Base-by-base conservation (phyloP, 2,113 vertebrate genomes). In the Alces alces region DNA sequence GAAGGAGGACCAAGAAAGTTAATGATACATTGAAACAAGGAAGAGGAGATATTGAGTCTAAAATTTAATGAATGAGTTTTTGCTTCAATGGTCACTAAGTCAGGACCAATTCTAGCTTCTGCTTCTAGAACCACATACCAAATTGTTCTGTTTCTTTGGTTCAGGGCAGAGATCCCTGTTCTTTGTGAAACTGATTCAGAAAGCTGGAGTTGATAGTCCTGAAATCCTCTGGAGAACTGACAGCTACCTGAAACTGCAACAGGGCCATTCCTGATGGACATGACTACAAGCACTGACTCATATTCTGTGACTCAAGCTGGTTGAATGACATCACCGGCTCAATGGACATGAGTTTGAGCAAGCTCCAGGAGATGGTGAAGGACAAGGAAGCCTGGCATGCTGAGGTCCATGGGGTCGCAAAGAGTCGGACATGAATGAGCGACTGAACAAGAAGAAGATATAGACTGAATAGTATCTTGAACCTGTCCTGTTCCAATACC, bases 21-120 rank as follows among this genome's bases (percentile, higher is more conserved):
- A 80, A 54, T 80, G 39, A 79, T 47, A 86, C 14, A 13, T 39
- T 70, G 10, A 80, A 85, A 6, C 25, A 19, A 92, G 33, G 7
- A 83, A 89, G 58, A 82, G 66, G 14, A 15, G 33, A 52, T n/a
- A 52, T 15, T 54, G 23, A 88, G 78, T 60, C 50, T 79, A 39
- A 92, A 88, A 30, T 45, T n/a, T 52, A 83, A 70, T 47, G 83
- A 84, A 39, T n/a, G 12, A 64, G 39, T 84, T 89, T 93, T 96
- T 84, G 39, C 15, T 88, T 88, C 47, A 58, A 5, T n/a, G 12
- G 12, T 66, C 7, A 13, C 10, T 70, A 84, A 66, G 57, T 66
- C 39, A 64, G 19, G 8, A 64, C 17, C 12, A 60, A 79, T 5
- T 47, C 4, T 61, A 25, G 23, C 60, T 89, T 92, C 78, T 36